These are phyloP conservation scores for Hyalella azteca DNA, from an alignment of 2,888 invertebrate genomes.

Conservation along the genomic window DNA sequence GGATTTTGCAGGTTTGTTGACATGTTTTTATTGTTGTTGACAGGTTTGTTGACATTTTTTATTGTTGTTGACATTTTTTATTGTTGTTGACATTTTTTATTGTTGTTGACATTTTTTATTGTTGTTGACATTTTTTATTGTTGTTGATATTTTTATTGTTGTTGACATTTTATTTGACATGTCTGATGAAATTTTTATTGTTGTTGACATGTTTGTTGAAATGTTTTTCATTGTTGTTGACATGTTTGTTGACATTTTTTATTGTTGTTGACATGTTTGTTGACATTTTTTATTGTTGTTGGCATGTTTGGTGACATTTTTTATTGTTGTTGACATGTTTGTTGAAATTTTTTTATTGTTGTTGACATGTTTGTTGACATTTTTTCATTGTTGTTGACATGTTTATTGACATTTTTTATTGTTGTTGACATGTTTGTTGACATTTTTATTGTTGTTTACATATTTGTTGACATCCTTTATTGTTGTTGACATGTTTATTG, in stretches of 20 bases:
- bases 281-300: background rate
- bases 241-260: background rate
- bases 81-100: no score
- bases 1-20: constrained; percentile 37
- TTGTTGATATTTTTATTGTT: background rate
- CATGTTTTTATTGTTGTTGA: no score
- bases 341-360: background rate
- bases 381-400: background rate
- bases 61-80: no score
- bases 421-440: background rate
- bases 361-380: background rate
- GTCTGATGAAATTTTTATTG: background rate
- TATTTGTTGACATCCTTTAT: background rate
- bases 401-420: background rate
- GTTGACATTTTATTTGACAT: background rate
- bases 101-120: no score
- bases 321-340: background rate
- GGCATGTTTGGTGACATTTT: background rate
- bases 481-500: no score
- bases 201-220: background rate
- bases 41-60: no score
- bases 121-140: no score
- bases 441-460: background rate
- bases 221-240: background rate
- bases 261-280: background rate